Percentiles rank a stretch among this genome's conserved stretches.
Evolutionary conservation across 2,113 vertebrate genomes (phyloP).

Genomic region (human (Homo sapiens)): DNA sequence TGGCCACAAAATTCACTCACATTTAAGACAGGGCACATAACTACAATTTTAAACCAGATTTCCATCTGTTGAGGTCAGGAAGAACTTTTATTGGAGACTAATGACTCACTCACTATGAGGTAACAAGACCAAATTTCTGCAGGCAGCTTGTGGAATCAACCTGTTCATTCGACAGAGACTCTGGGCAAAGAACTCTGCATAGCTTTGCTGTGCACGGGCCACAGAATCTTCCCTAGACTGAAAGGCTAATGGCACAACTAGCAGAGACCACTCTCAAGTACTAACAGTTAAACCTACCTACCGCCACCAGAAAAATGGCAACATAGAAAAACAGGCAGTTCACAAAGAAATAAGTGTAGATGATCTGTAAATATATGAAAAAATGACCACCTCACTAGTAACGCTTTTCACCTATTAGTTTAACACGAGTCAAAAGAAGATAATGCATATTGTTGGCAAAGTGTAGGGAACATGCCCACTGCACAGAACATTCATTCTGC

Average conservation of each 20-base stretch:
- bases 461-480: neutral
- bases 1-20: slow-evolving; percentile 31
- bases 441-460: neutral
- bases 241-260: neutral
- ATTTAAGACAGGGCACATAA: slow-evolving; percentile 42
- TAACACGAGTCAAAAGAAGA: neutral
- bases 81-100: slow-evolving; percentile 15
- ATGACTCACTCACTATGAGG: slow-evolving; percentile 27
- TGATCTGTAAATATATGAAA: neutral
- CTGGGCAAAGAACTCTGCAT: neutral
- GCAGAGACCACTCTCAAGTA: neutral
- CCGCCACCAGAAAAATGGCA: neutral
- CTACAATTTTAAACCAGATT: slow-evolving; percentile 11
- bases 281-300: slow-evolving; percentile 29
- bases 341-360: neutral
- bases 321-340: slow-evolving; percentile 2
- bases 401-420: neutral
- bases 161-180: neutral
- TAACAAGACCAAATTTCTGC: neutral
- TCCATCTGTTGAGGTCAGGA: slow-evolving; percentile 46
- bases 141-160: neutral
- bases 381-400: neutral
- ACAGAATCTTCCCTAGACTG: neutral
- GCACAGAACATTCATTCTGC: neutral
- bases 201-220: neutral